These are phyloP conservation scores for Bilobella aurantiaca DNA, from an alignment of 1,140 invertebrate genomes.

Conservation along the genomic window DNA sequence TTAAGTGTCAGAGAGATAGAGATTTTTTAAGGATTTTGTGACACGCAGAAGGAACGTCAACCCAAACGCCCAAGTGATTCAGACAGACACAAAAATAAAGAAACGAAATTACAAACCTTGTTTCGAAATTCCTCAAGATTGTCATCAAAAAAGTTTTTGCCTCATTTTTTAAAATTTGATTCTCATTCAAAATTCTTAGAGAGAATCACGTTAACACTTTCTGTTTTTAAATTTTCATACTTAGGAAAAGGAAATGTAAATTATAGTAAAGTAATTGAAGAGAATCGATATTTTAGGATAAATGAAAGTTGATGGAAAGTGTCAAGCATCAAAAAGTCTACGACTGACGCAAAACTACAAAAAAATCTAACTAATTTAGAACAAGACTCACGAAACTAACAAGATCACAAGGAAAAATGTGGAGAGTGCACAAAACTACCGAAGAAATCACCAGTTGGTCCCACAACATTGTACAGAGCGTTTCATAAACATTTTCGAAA, in stretches of 20 bases:
- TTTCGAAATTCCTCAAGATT: neutral
- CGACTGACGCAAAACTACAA: neutral
- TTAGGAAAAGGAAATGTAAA: neutral
- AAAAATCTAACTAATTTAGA: neutral
- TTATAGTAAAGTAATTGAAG: neutral
- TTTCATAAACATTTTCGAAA: too few relatives aligned
- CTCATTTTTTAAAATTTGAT: too few relatives aligned
- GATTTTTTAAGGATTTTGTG: slow-evolving; percentile 5
- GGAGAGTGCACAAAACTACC: neutral
- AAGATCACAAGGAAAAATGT: too few relatives aligned
- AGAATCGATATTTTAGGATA: slow-evolving; percentile 1
- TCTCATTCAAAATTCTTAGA: slow-evolving; percentile 8
- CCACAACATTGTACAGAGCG: too few relatives aligned
- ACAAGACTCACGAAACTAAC: neutral
- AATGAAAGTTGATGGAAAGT: neutral
- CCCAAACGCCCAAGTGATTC: neutral
- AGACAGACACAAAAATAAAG: slow-evolving; percentile 15
- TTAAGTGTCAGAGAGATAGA: too few relatives aligned
- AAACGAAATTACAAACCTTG: neutral
- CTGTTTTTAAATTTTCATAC: slow-evolving; percentile 2
- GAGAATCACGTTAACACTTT: slow-evolving; percentile 10
- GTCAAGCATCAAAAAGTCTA: neutral
- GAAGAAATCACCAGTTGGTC: neutral
- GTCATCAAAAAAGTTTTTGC: too few relatives aligned
- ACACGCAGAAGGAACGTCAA: slow-evolving; percentile 16